These are phyloP conservation scores for Leptopilina drosophilae DNA, from an alignment of 2,888 invertebrate species.

Conservation along the genomic window DNA sequence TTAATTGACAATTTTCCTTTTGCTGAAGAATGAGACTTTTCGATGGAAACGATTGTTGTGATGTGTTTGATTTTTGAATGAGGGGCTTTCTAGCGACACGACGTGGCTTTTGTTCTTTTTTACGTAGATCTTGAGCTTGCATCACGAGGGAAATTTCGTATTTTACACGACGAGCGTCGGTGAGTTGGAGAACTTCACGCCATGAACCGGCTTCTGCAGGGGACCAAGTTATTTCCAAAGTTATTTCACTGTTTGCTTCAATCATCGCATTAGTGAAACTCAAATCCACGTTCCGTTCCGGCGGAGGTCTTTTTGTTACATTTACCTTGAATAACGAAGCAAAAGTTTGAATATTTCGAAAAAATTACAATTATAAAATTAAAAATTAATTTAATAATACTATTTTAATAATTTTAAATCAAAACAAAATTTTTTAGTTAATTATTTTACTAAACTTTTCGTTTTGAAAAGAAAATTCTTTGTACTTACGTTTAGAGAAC, in stretches of 20 bases:
- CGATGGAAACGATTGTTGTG: conserved; percentile 16
- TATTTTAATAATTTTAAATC: too few species aligned
- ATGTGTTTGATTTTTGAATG: background rate
- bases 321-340: conserved; percentile 74
- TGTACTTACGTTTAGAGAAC: conserved; percentile 24
- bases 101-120: conserved; percentile 45
- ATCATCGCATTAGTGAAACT: conserved; percentile 80
- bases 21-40: conserved; percentile 1
- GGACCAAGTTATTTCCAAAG: conserved; percentile 82
- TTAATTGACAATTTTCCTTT: background rate
- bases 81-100: conserved; percentile 28
- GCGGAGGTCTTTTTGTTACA: conserved; percentile 78
- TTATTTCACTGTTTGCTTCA: conserved; percentile 79
- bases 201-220: conserved; percentile 81
- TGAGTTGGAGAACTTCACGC: conserved; percentile 82
- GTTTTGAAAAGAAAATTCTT: background rate
- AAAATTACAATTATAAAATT: background rate
- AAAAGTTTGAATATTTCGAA: background rate
- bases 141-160: conserved; percentile 80
- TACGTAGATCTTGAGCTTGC: conserved; percentile 50
- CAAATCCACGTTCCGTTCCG: conserved; percentile 80
- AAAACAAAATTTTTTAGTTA: too few species aligned
- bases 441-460: background rate
- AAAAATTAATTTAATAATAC: too few species aligned
- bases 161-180: conserved; percentile 82